phyloP scores from a whole-genome alignment of 2,797 vertebrate genomes.

The Sebastes diploproa region DNA sequence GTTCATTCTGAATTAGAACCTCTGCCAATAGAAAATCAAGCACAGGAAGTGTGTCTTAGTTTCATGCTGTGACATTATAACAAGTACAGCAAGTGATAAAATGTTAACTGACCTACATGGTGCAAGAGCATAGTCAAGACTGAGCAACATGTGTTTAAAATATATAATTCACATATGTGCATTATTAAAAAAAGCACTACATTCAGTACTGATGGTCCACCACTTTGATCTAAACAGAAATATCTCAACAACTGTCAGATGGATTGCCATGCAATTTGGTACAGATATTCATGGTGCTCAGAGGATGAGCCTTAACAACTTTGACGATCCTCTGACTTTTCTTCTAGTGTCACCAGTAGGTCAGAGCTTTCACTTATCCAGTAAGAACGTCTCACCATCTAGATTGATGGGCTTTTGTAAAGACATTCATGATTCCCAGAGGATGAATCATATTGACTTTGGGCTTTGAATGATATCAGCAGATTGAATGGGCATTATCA shows the following conservation, averaged over 20 bases:
- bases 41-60: neutral
- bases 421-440: neutral
- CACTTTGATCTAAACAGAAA: neutral
- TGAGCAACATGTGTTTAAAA: conserved; percentile 5
- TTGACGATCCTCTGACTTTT: neutral
- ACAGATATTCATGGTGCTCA: neutral
- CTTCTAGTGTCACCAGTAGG: no score
- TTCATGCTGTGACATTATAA: neutral
- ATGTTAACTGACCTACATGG: conserved; percentile 31
- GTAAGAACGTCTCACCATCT: no score
- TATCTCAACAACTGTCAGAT: neutral
- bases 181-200: neutral
- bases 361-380: no score
- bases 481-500: no score
- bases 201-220: neutral
- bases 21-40: neutral
- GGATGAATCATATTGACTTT: neutral
- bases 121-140: neutral
- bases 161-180: neutral
- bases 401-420: no score
- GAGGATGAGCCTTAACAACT: neutral
- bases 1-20: neutral
- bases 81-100: conserved; percentile 6
- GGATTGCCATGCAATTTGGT: neutral
- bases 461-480: no score